A percentile compares a stretch with the other conserved stretches of the same genome.
Evolutionary conservation across 2,797 vertebrate species (phyloP).

Genomic region (Melanogrammus aeglefinus): DNA sequence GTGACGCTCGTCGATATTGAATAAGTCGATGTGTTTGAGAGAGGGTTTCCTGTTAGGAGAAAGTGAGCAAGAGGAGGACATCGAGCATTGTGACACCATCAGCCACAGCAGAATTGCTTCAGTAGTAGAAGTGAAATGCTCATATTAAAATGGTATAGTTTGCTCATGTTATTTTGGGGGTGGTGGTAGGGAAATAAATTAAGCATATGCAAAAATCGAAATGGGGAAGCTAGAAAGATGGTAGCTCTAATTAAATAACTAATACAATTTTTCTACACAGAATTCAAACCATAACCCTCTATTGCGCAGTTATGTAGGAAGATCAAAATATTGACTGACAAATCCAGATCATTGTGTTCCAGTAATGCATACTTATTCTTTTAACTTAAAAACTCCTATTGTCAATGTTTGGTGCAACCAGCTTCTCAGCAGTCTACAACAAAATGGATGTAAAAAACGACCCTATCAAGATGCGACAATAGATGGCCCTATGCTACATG

Average conservation of each 20-base stretch:
- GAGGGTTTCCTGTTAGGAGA: slow-evolving; percentile 98
- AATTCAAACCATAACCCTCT: slow-evolving; percentile 99
- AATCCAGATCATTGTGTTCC: background rate
- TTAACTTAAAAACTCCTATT: background rate
- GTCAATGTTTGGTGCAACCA: background rate
- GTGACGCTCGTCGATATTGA: background rate
- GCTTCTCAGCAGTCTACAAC: background rate
- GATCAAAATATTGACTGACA: slow-evolving; percentile 34
- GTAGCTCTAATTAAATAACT: background rate
- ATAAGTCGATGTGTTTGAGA: slow-evolving; percentile 55
- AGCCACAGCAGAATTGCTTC: slow-evolving; percentile 92
- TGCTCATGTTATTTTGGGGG: background rate
- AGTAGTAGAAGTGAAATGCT: slow-evolving; percentile 83
- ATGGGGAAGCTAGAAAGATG: background rate
- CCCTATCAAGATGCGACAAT: slow-evolving; percentile 49
- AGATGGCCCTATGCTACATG: slow-evolving; percentile 62
- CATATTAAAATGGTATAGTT: slow-evolving; percentile 5
- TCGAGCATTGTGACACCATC: slow-evolving; percentile 95
- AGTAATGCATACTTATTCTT: background rate
- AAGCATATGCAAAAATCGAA: background rate
- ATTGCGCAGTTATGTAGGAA: slow-evolving; percentile 98
- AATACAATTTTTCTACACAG: slow-evolving; percentile 73
- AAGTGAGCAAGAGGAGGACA: slow-evolving; percentile 96
- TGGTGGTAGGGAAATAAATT: background rate
- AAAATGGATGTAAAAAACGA: background rate